Conservation (phyloP, 2,113 vertebrate genomes). For the Pluvianellus socialis region DNA sequence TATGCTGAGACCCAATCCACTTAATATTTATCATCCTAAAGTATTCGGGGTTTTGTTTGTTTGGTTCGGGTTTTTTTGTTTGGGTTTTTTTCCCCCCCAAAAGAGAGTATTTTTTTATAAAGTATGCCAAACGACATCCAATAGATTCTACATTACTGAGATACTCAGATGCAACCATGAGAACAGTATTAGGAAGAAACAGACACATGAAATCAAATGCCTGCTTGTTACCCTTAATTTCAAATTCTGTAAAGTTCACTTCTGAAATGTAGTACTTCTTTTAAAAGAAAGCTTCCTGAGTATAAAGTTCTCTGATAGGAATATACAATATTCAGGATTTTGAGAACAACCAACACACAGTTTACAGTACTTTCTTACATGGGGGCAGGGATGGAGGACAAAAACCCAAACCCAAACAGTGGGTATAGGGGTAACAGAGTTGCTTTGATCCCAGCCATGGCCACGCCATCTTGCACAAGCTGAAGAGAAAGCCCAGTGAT, state of each 20-base stretch:
- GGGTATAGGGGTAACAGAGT: fast-evolving
- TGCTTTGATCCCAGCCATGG: neutral
- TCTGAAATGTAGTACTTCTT: neutral
- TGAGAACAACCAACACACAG: neutral
- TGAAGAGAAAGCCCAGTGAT: neutral
- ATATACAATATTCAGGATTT: neutral
- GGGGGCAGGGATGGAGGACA: fast-evolving
- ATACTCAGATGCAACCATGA: neutral
- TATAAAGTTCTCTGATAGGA: neutral
- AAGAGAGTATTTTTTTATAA: neutral
- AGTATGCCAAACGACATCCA: neutral
- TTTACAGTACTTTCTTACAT: neutral
- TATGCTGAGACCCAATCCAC: neutral
- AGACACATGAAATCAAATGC: neutral
- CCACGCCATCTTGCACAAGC: neutral
- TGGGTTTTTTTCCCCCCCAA: neutral
- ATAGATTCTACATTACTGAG: neutral
- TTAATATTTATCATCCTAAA: neutral
- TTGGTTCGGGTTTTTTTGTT: neutral
- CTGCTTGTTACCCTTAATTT: neutral
- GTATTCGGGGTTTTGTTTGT: neutral
- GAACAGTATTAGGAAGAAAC: neutral
- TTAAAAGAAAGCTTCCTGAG: neutral
- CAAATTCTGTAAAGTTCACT: neutral
- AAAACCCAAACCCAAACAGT: neutral